Percentiles rank a stretch among this genome's conserved stretches.
Conservation (phyloP, 2,113 vertebrate species). For the Dicaeum eximium region DNA sequence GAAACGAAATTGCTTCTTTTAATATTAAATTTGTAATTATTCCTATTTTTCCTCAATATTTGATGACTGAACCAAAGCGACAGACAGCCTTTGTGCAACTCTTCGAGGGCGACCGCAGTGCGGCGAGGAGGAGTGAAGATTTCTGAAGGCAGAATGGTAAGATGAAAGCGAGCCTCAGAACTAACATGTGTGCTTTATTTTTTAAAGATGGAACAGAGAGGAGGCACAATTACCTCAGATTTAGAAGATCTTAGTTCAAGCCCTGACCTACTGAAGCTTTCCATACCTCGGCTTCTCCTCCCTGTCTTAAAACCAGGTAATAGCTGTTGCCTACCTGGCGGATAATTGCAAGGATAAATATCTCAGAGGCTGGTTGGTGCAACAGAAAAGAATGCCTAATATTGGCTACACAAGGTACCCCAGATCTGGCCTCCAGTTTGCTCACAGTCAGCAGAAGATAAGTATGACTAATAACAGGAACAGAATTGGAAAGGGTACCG, state of each 20-base stretch:
- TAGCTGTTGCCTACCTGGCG: neutral
- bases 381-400: neutral
- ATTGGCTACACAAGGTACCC: neutral
- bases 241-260: constrained; percentile 11
- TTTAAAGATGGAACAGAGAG: constrained; percentile 15
- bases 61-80: neutral
- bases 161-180: neutral
- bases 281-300: neutral
- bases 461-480: neutral
- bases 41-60: neutral
- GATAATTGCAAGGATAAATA: constrained; percentile 14
- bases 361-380: neutral
- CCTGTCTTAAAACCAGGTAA: neutral
- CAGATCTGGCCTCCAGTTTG: neutral
- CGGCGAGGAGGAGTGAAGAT: neutral
- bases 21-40: neutral
- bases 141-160: neutral
- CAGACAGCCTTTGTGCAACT: neutral
- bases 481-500: neutral
- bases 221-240: constrained; percentile 10
- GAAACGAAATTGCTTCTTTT: constrained; percentile 21
- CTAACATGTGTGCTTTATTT: neutral
- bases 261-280: constrained; percentile 13
- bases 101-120: neutral
- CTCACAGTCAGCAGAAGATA: neutral